A percentile compares a stretch with the other conserved stretches of the same genome.
These are phyloP conservation scores for Stegodyphus dumicola DNA, from an alignment of 1,140 invertebrate genomes.

Conservation along the genomic window DNA sequence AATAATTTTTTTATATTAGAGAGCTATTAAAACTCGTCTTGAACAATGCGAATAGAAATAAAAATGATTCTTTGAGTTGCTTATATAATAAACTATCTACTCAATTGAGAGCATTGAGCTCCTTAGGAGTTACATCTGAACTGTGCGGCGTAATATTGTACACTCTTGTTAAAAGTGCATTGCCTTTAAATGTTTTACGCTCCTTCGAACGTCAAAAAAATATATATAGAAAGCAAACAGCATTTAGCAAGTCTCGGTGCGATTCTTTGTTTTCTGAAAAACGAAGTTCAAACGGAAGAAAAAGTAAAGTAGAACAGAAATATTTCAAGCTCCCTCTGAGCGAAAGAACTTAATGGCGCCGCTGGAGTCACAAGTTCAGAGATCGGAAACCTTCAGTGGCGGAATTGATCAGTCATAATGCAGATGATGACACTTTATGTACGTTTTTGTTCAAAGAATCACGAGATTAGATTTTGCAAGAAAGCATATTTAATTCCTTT, in stretches of 20 bases:
- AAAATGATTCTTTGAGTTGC: constrained; percentile 1
- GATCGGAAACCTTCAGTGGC: not conserved
- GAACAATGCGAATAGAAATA: constrained; percentile 2
- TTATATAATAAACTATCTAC: constrained; percentile 12
- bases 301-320: not conserved
- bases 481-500: constrained; percentile 18
- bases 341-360: not conserved
- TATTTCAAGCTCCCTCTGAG: not conserved
- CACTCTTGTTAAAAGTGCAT: not conserved
- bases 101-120: not conserved
- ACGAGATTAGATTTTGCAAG: not conserved
- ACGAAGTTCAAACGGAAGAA: not conserved
- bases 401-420: not conserved
- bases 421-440: not conserved
- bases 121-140: not conserved
- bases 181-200: not conserved
- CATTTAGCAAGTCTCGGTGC: not conserved
- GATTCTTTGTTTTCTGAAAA: not conserved
- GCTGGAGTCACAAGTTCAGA: not conserved
- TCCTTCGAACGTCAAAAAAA: constrained; percentile 1
- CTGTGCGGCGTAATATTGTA: constrained; percentile 1
- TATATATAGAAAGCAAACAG: constrained; percentile 2
- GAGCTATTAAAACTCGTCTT: constrained; percentile 13
- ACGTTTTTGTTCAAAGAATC: constrained; percentile 11
- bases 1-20: constrained; percentile 10